Conservation (phyloP, 1,140 invertebrate species). For the Phymastichus coffea region DNA sequence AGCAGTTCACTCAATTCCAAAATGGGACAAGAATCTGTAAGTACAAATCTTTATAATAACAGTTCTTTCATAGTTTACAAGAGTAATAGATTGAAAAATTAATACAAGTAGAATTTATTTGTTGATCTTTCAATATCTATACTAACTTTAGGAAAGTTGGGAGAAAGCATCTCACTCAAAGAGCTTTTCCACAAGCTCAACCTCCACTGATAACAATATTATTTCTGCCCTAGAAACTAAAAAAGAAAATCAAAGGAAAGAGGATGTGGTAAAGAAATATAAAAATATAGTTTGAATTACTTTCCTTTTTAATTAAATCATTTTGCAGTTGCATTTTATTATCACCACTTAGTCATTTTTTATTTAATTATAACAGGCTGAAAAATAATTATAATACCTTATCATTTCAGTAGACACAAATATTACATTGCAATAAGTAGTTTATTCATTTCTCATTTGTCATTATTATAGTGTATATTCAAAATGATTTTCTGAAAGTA, state of each 20-base stretch:
- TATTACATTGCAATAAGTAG: neutral
- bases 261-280: constrained; percentile 49
- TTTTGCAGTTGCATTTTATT: constrained; percentile 29
- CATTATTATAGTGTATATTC: constrained; percentile 6
- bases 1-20: constrained; percentile 82
- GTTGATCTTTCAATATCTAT: constrained; percentile 20
- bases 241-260: constrained; percentile 51
- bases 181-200: constrained; percentile 63
- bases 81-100: constrained; percentile 34
- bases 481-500: too few relatives aligned
- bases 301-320: too few relatives aligned
- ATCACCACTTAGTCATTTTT: constrained; percentile 1
- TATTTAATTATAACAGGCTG: neutral
- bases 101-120: constrained; percentile 64
- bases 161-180: constrained; percentile 62
- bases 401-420: neutral
- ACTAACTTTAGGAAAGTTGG: constrained; percentile 52
- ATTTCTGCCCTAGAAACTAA: constrained; percentile 56
- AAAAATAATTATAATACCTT: neutral
- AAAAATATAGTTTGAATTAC: constrained; percentile 35
- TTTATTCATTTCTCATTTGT: neutral
- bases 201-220: constrained; percentile 64
- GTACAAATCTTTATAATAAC: too few relatives aligned
- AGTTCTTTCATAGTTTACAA: constrained; percentile 35
- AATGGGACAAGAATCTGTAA: constrained; percentile 74